Conservation (phyloP, 1,140 invertebrate species). For the Pygmarrhopalites habei region DNA sequence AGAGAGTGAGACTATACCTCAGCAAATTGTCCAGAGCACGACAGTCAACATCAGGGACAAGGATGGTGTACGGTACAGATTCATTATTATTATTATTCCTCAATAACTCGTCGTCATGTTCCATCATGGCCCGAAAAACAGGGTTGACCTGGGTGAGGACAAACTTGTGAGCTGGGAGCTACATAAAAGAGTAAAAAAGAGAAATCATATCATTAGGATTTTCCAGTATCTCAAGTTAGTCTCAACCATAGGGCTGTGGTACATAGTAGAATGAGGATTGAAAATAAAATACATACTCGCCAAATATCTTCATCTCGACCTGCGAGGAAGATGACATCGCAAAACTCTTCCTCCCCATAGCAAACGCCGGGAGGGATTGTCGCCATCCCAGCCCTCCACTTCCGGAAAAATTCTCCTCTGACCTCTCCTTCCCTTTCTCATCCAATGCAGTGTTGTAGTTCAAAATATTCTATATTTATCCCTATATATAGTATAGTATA, state of each 20-base stretch:
- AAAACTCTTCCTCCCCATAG: constrained; percentile 53
- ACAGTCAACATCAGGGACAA: constrained; percentile 56
- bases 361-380: not conserved
- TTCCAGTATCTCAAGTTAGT: no score
- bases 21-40: constrained; percentile 61
- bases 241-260: no score
- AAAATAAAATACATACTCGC: no score
- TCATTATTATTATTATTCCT: constrained; percentile 43
- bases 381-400: not conserved
- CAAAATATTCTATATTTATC: no score
- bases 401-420: not conserved
- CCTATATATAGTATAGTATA: no score
- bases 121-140: constrained; percentile 56
- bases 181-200: no score
- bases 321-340: constrained; percentile 60
- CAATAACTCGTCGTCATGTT: constrained; percentile 35
- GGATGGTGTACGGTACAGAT: constrained; percentile 40
- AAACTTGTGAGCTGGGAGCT: constrained; percentile 59
- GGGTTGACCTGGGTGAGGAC: constrained; percentile 55
- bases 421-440: no score
- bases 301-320: constrained; percentile 53
- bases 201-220: no score
- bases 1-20: no score
- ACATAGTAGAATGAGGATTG: no score
- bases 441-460: no score